Conservation (phyloP, 2,113 vertebrate genomes). For the Tricholaema leucomelas region DNA sequence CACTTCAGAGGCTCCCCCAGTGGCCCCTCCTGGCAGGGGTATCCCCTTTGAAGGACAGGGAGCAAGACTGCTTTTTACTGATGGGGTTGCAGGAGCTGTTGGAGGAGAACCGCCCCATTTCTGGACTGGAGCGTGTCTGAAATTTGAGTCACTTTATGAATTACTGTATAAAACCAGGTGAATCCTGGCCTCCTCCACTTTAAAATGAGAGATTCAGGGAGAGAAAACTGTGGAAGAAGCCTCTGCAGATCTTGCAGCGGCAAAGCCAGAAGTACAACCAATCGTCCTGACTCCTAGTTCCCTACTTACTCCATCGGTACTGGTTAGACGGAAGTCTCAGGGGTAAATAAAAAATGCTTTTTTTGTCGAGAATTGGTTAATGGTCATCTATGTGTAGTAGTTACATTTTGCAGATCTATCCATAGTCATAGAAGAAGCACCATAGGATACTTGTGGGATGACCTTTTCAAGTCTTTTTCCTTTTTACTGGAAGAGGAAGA, state of each 20-base stretch:
- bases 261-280: background rate
- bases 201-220: background rate
- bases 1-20: accelerated
- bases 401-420: background rate
- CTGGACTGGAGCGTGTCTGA: accelerated
- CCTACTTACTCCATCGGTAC: accelerated
- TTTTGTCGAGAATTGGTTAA: background rate
- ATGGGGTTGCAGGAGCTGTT: background rate
- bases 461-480: background rate
- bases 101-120: background rate
- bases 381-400: background rate
- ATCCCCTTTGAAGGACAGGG: accelerated
- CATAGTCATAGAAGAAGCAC: background rate
- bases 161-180: background rate
- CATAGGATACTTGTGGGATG: background rate
- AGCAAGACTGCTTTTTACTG: background rate
- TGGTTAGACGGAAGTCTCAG: background rate
- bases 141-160: background rate
- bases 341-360: background rate
- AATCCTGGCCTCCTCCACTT: background rate
- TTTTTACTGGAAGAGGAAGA: background rate
- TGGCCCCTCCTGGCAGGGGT: accelerated
- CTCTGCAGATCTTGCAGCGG: background rate
- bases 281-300: background rate
- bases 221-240: background rate